Percentiles rank a stretch among this genome's conserved stretches.
Conservation (phyloP, 2,113 vertebrate genomes). For the Tyto alba region DNA sequence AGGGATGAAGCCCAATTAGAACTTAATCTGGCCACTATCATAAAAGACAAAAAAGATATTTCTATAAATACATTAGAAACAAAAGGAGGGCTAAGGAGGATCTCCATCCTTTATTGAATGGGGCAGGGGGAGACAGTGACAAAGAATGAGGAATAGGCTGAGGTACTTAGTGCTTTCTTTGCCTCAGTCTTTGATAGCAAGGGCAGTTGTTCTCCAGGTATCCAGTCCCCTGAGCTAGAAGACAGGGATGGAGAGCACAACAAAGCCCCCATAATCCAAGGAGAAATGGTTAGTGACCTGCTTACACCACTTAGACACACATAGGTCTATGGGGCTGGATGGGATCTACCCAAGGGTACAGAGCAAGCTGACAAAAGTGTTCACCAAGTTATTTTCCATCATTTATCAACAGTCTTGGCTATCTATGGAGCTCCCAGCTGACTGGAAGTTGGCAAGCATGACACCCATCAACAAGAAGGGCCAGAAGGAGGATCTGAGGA, state of each 20-base stretch:
- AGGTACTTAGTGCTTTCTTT: background rate
- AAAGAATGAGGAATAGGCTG: background rate
- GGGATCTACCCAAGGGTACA: too few relatives aligned
- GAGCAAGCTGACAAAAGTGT: background rate
- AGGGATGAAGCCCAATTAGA: background rate
- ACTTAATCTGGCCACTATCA: background rate
- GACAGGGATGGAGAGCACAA: background rate
- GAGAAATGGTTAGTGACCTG: background rate
- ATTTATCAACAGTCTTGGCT: background rate
- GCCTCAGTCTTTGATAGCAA: background rate
- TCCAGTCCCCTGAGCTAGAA: background rate
- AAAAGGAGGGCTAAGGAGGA: background rate
- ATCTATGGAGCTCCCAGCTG: background rate
- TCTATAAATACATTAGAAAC: background rate
- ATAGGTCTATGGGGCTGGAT: too few relatives aligned
- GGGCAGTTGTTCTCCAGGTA: too few relatives aligned
- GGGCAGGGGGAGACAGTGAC: background rate
- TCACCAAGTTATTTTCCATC: background rate
- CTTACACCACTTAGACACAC: background rate
- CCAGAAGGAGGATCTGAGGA: background rate
- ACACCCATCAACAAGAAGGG: too few relatives aligned
- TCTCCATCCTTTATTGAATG: background rate
- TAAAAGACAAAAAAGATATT: background rate
- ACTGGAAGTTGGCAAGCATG: background rate
- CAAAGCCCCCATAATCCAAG: background rate